phyloP scores from a whole-genome alignment of 2,888 invertebrate genomes.

The Latheticus oryzae region DNA sequence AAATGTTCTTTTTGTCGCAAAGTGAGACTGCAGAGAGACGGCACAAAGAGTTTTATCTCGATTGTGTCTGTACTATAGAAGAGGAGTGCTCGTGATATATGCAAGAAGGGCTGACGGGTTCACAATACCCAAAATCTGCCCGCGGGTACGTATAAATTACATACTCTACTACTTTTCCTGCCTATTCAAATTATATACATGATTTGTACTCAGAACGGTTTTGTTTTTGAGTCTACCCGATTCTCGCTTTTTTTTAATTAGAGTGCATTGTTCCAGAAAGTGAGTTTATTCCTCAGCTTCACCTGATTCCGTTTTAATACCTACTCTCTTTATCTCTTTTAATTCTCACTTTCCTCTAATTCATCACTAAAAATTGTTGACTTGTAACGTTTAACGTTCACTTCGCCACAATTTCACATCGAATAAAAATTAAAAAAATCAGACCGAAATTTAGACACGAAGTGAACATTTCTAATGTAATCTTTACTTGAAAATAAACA shows the following conservation, averaged over 20 bases:
- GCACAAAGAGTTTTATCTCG: slow-evolving; percentile 54
- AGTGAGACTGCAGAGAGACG: slow-evolving; percentile 46
- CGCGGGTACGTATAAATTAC: slow-evolving; percentile 40
- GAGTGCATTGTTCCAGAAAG: slow-evolving; percentile 33
- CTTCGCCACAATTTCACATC: too few relatives aligned
- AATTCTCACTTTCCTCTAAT: not conserved
- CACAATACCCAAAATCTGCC: slow-evolving; percentile 42
- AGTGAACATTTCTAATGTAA: too few relatives aligned
- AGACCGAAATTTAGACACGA: too few relatives aligned
- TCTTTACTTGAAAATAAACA: too few relatives aligned
- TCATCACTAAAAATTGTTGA: too few relatives aligned
- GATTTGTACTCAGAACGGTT: slow-evolving; percentile 39
- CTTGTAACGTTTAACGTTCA: too few relatives aligned
- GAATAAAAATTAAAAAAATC: too few relatives aligned
- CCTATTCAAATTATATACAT: slow-evolving; percentile 41
- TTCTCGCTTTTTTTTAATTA: slow-evolving; percentile 38
- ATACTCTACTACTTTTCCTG: slow-evolving; percentile 40
- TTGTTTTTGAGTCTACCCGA: slow-evolving; percentile 33
- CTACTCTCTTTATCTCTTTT: not conserved
- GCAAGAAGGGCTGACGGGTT: slow-evolving; percentile 52
- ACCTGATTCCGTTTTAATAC: slow-evolving; percentile 38
- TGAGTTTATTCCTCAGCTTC: slow-evolving; percentile 25
- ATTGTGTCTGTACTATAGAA: slow-evolving; percentile 52
- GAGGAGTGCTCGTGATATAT: slow-evolving; percentile 52
- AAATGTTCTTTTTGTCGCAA: slow-evolving; percentile 52